A percentile compares a stretch with the other conserved stretches of the same genome.
These are phyloP conservation scores for Gasteruption jaculator DNA, from an alignment of 2,888 invertebrate species.

Conservation along the genomic window DNA sequence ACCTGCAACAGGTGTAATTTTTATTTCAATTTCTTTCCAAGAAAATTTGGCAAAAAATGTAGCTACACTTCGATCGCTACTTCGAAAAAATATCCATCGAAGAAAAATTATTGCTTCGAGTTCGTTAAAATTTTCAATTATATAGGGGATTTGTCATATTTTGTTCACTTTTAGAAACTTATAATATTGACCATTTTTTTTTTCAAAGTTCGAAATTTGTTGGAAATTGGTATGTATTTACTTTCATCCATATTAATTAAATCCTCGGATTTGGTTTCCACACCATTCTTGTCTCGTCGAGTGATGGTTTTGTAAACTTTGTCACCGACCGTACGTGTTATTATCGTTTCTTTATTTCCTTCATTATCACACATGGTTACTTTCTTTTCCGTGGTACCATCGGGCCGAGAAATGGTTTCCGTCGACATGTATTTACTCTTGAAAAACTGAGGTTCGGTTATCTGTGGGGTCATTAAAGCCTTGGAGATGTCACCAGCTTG, in stretches of 20 bases:
- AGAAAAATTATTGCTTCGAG: too few relatives aligned
- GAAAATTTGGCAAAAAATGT: too few relatives aligned
- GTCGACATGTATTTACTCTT: conserved; percentile 57
- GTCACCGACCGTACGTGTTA: conserved; percentile 49
- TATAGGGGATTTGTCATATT: too few relatives aligned
- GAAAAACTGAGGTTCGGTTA: conserved; percentile 32
- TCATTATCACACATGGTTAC: conserved; percentile 56
- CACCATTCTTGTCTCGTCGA: conserved; percentile 39
- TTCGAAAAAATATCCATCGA: too few relatives aligned
- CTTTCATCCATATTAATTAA: conserved; percentile 42
- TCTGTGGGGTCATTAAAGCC: neutral
- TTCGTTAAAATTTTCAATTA: too few relatives aligned
- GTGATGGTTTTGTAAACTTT: conserved; percentile 40
- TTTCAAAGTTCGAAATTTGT: too few relatives aligned
- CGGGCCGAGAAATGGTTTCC: conserved; percentile 55
- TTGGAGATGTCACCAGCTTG: conserved; percentile 32
- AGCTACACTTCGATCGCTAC: too few relatives aligned
- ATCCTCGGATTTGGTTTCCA: conserved; percentile 40
- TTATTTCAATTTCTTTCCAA: too few relatives aligned
- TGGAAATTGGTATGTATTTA: too few relatives aligned
- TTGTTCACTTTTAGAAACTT: too few relatives aligned
- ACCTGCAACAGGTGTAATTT: conserved; percentile 35
- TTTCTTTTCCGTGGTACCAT: conserved; percentile 59
- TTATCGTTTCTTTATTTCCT: conserved; percentile 60
- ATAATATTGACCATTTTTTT: too few relatives aligned